Evolutionary conservation across 2,888 invertebrate genomes (phyloP).

Genomic region (Cepaea hortensis): DNA sequence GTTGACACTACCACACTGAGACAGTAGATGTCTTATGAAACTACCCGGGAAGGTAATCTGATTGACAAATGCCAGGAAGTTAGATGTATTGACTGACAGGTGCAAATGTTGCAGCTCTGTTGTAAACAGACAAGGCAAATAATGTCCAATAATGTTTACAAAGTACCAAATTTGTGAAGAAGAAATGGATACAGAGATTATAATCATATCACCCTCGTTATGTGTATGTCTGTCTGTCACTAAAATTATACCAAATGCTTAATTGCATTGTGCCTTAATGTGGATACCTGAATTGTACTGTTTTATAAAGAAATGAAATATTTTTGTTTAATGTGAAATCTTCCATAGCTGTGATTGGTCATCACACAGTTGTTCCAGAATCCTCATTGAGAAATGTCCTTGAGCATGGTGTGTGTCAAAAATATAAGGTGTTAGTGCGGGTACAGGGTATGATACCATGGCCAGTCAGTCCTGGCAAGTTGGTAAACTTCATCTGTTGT

Average conservation of each 20-base stretch:
- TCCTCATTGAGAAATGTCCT: conserved; percentile 24
- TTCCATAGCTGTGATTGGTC: conserved; percentile 20
- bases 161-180: too few species aligned
- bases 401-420: background rate
- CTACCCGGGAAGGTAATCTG: background rate
- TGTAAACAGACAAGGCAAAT: too few species aligned
- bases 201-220: too few species aligned
- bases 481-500: conserved; percentile 26
- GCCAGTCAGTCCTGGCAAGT: background rate
- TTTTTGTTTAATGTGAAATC: background rate
- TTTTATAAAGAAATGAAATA: background rate
- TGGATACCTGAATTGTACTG: background rate
- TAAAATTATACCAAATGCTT: too few species aligned
- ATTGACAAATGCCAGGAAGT: background rate
- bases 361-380: background rate
- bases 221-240: too few species aligned
- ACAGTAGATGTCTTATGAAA: background rate
- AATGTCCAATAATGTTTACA: too few species aligned
- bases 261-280: too few species aligned
- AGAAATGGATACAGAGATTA: too few species aligned
- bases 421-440: conserved; percentile 25
- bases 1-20: too few species aligned
- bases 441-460: conserved; percentile 9
- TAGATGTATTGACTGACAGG: too few species aligned
- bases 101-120: too few species aligned